Percentiles rank a stretch among this genome's conserved stretches.
Evolutionary conservation across 2,113 vertebrate species (phyloP).

Genomic region (Passer montanus): DNA sequence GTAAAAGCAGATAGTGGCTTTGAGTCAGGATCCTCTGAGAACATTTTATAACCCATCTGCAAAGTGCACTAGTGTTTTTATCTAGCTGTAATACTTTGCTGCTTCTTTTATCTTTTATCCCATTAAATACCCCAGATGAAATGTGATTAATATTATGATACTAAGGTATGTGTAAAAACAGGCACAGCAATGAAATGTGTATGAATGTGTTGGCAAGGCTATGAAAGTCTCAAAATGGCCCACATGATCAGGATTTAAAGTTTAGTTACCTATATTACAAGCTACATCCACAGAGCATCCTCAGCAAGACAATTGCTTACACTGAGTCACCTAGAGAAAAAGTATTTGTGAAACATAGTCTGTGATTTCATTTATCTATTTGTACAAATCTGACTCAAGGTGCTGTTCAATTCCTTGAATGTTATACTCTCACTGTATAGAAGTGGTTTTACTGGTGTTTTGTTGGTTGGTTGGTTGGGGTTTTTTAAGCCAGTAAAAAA

Average conservation of each 20-base stretch:
- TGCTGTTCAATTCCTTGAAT: background rate
- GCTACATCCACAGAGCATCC: background rate
- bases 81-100: conserved; percentile 13
- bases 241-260: background rate
- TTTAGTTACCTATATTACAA: background rate
- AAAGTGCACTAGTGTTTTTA: conserved; percentile 2
- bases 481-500: background rate
- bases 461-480: no score
- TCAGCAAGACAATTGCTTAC: background rate
- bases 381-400: background rate
- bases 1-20: conserved; percentile 5
- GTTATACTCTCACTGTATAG: background rate
- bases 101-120: conserved; percentile 24
- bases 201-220: background rate
- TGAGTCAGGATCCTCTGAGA: conserved; percentile 19
- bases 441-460: background rate
- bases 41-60: conserved; percentile 31
- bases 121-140: conserved; percentile 36
- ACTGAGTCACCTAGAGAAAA: background rate
- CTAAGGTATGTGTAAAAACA: conserved; percentile 14
- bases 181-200: background rate
- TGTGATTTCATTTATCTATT: background rate
- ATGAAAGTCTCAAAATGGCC: background rate
- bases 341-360: background rate
- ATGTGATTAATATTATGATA: conserved; percentile 26